A percentile compares a stretch with the other conserved stretches of the same genome.
Conservation (phyloP, 2,113 vertebrate species). For the Hyaena hyaena region DNA sequence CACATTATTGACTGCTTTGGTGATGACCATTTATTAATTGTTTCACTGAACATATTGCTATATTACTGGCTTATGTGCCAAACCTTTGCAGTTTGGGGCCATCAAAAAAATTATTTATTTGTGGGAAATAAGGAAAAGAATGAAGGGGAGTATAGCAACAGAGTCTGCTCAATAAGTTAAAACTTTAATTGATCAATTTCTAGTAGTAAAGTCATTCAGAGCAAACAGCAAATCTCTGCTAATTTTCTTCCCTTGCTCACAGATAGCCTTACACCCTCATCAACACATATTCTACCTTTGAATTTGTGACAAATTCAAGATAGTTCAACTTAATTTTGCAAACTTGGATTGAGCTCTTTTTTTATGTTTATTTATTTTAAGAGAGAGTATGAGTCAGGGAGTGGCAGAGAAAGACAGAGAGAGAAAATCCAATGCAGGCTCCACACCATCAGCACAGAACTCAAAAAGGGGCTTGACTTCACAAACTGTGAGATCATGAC, state of each 20-base stretch:
- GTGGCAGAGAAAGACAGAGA: too few relatives aligned
- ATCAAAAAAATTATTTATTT: background rate
- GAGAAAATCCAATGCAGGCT: too few relatives aligned
- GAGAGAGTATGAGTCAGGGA: too few relatives aligned
- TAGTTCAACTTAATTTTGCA: conserved; percentile 13
- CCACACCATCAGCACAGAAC: too few relatives aligned
- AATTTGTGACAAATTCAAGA: background rate
- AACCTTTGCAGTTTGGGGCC: background rate
- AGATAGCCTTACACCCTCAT: background rate
- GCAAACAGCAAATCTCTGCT: background rate
- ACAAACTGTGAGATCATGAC: too few relatives aligned
- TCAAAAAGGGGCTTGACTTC: too few relatives aligned
- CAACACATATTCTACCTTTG: background rate
- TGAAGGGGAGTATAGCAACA: background rate
- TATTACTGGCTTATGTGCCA: background rate
- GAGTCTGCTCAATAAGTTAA: background rate
- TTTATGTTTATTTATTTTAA: too few relatives aligned
- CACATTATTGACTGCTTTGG: background rate
- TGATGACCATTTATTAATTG: background rate
- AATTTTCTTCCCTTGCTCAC: background rate
- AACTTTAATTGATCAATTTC: conserved; percentile 28
- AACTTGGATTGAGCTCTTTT: background rate
- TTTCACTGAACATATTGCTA: background rate
- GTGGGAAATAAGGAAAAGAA: background rate
- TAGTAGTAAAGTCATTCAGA: background rate